Evolutionary conservation across 1,140 invertebrate species (phyloP), one percentile per base, ranked within the genome.

Genomic region (Drosophila leontia): DNA sequence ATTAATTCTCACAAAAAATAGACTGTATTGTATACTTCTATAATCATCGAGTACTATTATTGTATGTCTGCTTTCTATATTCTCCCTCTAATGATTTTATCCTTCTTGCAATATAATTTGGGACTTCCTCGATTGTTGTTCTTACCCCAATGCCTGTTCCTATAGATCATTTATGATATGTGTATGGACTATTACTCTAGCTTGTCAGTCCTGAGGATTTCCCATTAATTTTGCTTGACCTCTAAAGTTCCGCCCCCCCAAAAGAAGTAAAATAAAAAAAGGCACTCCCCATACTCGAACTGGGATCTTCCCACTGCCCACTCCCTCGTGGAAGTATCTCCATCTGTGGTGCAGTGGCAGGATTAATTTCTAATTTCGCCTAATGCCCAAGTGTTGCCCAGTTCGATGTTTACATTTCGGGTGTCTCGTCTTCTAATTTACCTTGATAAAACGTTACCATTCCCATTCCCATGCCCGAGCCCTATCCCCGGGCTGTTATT

Each of bases 351-450:
- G 35, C 57, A 47, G 62, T 59, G 60, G 50, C 75, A 77, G 75
- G 76, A 78, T 78, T 78, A 78, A 78, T 78, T 78, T 71, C 75
- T 78, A 78, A 78, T 78, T 78, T 78, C 65, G 55, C 65, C 76
- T 78, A 71, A 78, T 78, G 75, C 60, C 68, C 67, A 26, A 77
- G 58, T 70, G 72, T 61, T 76, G 58, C 64, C 44, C 44, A 62
- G 57, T 71, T 78, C 57, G 41, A 45, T 78, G 65, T 77, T 69
- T 58, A 63, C 44, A 71, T 78, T 78, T 78, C 48, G 76, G 65
- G 65, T 78, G 76, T 71, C 67, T 51, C 53, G 70, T 71, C 76
- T 78, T 71, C 76, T 78, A 78, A 78, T 78, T 78, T 78, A 78
- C 76, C 75, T 78, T 78, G 76, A 78, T 78, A 71, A 71, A 78